Conservation (phyloP, 2,888 invertebrate species). For the Agrochola litura region DNA sequence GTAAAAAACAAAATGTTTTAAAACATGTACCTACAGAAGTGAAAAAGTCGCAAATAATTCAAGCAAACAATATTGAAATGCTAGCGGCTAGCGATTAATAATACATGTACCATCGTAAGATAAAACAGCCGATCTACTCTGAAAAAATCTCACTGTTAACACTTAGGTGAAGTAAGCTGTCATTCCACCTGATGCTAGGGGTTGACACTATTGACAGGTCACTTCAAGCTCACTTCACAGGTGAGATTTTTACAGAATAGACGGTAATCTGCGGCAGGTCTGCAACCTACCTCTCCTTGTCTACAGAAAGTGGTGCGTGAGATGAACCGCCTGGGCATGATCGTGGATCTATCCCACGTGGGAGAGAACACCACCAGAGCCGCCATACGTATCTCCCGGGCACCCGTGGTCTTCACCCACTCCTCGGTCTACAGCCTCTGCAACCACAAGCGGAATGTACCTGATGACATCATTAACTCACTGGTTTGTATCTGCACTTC, state of each 20-base stretch:
- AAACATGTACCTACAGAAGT: neutral
- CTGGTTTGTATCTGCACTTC: slow-evolving; percentile 81
- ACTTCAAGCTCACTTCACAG: neutral
- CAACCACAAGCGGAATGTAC: slow-evolving; percentile 93
- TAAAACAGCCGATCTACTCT: neutral
- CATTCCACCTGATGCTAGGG: neutral
- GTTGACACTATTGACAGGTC: too few relatives aligned
- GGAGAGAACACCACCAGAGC: slow-evolving; percentile 93
- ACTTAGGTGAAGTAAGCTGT: neutral
- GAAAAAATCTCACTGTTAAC: neutral
- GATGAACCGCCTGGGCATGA: slow-evolving; percentile 95
- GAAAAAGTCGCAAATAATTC: neutral
- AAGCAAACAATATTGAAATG: neutral
- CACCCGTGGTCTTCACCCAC: slow-evolving; percentile 95
- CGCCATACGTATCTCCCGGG: slow-evolving; percentile 91
- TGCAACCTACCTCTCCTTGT: slow-evolving; percentile 55
- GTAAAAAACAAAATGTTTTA: neutral
- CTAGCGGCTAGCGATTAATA: slow-evolving; percentile 29
- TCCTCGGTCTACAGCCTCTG: slow-evolving; percentile 94
- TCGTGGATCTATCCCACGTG: slow-evolving; percentile 94
- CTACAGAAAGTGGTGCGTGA: slow-evolving; percentile 92
- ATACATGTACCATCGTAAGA: neutral
- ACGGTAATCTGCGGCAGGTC: too few relatives aligned
- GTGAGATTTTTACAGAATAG: neutral
- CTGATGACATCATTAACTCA: slow-evolving; percentile 91